These are phyloP conservation scores for Illadopsis cleaveri DNA, from an alignment of 2,113 vertebrate species.

Conservation along the genomic window DNA sequence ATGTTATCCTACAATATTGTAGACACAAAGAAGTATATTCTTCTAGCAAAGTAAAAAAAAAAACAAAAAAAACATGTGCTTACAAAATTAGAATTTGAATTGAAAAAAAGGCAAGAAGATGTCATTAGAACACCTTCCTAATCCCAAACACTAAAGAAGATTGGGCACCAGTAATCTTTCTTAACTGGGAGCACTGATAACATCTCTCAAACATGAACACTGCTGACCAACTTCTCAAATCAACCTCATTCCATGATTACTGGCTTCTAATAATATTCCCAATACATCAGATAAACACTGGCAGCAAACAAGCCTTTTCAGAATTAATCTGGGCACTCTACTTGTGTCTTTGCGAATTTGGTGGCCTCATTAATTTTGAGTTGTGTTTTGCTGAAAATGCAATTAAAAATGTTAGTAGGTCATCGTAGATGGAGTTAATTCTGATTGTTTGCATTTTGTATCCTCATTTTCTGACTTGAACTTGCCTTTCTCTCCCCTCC, in stretches of 20 bases:
- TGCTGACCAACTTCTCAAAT: background rate
- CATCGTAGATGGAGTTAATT: background rate
- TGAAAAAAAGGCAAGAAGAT: background rate
- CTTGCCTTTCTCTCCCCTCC: background rate
- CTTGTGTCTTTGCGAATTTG: background rate
- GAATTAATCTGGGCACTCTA: background rate
- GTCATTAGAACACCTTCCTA: background rate
- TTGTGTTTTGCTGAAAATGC: background rate
- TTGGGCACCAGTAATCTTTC: background rate
- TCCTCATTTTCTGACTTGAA: background rate
- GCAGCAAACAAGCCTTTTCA: background rate
- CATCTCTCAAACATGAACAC: fast-evolving
- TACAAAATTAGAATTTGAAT: background rate
- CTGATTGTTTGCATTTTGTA: background rate
- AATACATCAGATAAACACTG: background rate
- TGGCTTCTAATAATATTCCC: background rate
- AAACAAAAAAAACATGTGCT: background rate
- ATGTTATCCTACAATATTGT: background rate
- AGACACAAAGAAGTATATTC: background rate
- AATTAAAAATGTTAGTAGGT: background rate
- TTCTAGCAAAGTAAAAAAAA: background rate
- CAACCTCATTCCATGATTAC: background rate
- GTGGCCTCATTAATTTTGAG: background rate
- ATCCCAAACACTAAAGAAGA: background rate
- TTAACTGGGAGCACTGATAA: background rate